A percentile compares a stretch with the other conserved stretches of the same genome.
phyloP scores from a whole-genome alignment of 2,888 invertebrate genomes.

The Chelonus formosanus region DNA sequence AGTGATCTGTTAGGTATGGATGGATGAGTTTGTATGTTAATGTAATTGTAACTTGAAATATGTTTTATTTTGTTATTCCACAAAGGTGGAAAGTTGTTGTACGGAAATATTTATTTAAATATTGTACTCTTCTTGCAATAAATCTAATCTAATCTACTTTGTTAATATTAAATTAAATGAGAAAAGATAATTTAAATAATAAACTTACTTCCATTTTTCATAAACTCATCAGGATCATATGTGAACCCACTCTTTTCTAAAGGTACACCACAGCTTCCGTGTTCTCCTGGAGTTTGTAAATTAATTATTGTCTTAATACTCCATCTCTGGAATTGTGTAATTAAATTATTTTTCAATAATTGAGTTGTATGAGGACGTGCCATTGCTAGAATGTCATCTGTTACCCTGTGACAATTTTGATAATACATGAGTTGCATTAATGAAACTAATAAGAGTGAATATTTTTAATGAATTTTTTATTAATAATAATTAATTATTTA shows the following conservation, averaged over 20 bases:
- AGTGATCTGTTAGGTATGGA: too few species aligned
- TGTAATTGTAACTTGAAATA: too few species aligned
- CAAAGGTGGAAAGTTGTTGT: too few species aligned
- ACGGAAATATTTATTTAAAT: too few species aligned
- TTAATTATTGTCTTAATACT: slow-evolving; percentile 86
- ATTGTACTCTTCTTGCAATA: too few species aligned
- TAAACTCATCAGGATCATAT: slow-evolving; percentile 83
- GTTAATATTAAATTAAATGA: not conserved
- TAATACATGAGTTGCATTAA: not conserved
- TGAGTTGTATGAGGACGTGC: slow-evolving; percentile 81
- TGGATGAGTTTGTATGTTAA: too few species aligned
- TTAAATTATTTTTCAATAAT: slow-evolving; percentile 79
- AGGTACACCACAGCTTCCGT: slow-evolving; percentile 84
- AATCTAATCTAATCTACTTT: too few species aligned
- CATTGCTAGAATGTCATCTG: slow-evolving; percentile 89
- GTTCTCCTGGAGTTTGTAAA: slow-evolving; percentile 85
- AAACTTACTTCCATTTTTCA: slow-evolving; percentile 82
- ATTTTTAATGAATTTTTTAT: slow-evolving; percentile 14
- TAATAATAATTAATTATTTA: slow-evolving; percentile 8
- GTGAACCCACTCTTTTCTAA: slow-evolving; percentile 82
- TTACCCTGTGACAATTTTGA: slow-evolving; percentile 73
- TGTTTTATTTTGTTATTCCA: too few species aligned
- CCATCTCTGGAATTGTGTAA: slow-evolving; percentile 82
- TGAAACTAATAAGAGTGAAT: not conserved
- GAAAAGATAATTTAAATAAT: too few species aligned